Evolutionary conservation across 2,113 vertebrate species (phyloP), one percentile per base, ranked within the genome.

Genomic region (Lasiurus borealis): DNA sequence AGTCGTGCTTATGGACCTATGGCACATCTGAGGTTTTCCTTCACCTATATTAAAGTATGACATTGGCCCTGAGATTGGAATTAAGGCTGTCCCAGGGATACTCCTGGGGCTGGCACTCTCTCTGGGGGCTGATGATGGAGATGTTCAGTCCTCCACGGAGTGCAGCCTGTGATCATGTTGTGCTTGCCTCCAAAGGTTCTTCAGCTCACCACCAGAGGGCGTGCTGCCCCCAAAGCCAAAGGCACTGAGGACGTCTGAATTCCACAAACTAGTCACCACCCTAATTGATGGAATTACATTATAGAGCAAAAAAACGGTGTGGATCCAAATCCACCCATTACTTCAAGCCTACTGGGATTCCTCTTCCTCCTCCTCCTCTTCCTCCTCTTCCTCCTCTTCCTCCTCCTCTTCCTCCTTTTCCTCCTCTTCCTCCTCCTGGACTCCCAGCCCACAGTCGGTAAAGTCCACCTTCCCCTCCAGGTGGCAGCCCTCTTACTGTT

Each of bases 181-280:
- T 36, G n/a, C 19, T 54, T 84, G 69, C 36, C 6, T 9, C 44
- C 8, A 27, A 54, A n/a, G 5, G 34, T 19, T 81, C 77, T 94
- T 10, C 2, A n/a, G 12, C 9, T 29, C 5, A 25, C 90, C 90
- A 87, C 85, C 46, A 95, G 94, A 84, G 90, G 76, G 92, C 27
- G 34, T 64, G 4, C 62, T 80, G 71, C 66, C 25, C 29, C n/a
- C 71, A 69, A 48, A 52, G 18, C 8, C 86, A 69, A 40, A 84
- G 48, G 40, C 48, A 16, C 11, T 5, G 2, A 5, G 2, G 21
- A 36, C 10, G 16, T 29, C 72, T 40, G 82, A 44, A 44, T 75
- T 88, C 29, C 48, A 29, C 2, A 8, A 44, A 54, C 16, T 27
- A 40, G 46, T 23, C 12, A 18, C 50, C 34, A 19, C 3, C n/a